Conservation (phyloP, 2,888 invertebrate species). For the Icerya purchasi region DNA sequence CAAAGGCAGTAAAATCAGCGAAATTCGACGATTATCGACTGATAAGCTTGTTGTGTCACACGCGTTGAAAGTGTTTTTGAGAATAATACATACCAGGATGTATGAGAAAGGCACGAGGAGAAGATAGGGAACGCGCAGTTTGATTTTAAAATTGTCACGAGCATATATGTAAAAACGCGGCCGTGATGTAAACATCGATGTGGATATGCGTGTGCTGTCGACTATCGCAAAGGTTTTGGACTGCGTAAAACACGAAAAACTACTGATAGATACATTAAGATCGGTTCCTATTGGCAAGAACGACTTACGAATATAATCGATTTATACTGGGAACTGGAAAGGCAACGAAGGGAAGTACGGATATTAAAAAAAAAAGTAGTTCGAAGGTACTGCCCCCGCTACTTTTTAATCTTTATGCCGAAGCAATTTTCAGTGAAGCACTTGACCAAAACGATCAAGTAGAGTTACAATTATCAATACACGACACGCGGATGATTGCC, state of each 20-base stretch:
- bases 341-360: no score
- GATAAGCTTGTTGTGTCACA: constrained; percentile 7
- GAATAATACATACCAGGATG: constrained; percentile 7
- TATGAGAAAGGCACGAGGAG: not conserved
- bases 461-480: no score
- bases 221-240: not conserved
- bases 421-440: no score
- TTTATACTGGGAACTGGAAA: no score
- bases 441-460: no score
- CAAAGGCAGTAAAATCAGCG: not conserved
- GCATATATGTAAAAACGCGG: not conserved
- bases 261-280: not conserved
- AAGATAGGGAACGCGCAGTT: not conserved
- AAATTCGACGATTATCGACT: not conserved
- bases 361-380: no score
- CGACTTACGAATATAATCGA: not conserved
- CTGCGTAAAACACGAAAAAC: not conserved
- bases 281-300: not conserved
- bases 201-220: not conserved
- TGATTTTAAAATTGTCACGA: not conserved
- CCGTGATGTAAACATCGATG: not conserved
- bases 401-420: no score
- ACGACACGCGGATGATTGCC: no score
- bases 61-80: constrained; percentile 1
- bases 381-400: no score